Evolutionary conservation across 2,888 invertebrate genomes (phyloP).

Genomic region (Deladenus siricidicola): DNA sequence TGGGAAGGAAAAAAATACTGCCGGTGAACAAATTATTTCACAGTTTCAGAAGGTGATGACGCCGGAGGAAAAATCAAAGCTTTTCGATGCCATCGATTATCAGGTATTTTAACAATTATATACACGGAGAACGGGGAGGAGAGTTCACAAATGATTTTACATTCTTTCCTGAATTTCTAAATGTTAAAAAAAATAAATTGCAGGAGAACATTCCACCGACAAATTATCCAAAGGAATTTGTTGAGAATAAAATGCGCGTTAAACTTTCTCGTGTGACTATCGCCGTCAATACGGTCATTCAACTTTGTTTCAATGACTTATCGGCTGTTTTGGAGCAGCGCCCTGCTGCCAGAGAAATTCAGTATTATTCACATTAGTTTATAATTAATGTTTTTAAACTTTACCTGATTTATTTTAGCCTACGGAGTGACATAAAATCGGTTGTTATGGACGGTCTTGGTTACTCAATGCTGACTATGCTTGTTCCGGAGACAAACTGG

Average conservation of each 20-base stretch:
- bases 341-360: conserved; percentile 54
- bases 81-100: conserved; percentile 91
- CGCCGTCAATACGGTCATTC: conserved; percentile 46
- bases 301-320: conserved; percentile 59
- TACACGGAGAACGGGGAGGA: neutral
- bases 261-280: conserved; percentile 58
- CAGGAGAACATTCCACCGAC: conserved; percentile 58
- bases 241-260: conserved; percentile 71
- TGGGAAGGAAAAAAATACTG: neutral
- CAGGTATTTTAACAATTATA: conserved; percentile 56
- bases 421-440: conserved; percentile 22
- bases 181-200: no score
- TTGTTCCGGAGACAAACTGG: conserved; percentile 54
- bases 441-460: conserved; percentile 59
- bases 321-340: conserved; percentile 62
- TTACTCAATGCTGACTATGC: conserved; percentile 59
- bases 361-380: conserved; percentile 20
- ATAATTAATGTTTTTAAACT: neutral
- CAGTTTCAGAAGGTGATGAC: conserved; percentile 71
- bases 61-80: conserved; percentile 77
- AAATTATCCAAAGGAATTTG: conserved; percentile 62
- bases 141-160: no score
- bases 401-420: conserved; percentile 12
- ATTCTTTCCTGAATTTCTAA: no score
- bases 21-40: conserved; percentile 33